Evolutionary conservation across 37 sponge, comb jelly and placozoan genomes (phyloP).

Genomic region (Mnemiopsis leidyi): DNA sequence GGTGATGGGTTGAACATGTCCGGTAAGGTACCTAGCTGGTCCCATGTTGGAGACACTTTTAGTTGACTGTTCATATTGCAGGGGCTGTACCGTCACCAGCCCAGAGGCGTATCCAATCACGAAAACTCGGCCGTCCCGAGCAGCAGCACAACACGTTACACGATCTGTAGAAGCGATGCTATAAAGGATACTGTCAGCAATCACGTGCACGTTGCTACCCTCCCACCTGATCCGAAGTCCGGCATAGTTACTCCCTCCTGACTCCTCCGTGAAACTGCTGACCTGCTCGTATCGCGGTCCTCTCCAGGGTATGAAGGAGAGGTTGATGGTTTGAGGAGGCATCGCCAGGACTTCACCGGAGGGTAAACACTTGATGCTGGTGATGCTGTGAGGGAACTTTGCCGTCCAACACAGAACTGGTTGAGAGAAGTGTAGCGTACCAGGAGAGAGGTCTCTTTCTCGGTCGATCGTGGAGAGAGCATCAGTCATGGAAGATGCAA

Average conservation of each 20-base stretch:
- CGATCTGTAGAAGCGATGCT: background rate
- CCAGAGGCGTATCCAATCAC: constrained; percentile 22
- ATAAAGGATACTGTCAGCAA: background rate
- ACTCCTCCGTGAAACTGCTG: constrained; percentile 3
- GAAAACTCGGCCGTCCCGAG: constrained; percentile 11
- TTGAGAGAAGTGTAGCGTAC: constrained; percentile 51
- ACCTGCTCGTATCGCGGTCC: constrained; percentile 33
- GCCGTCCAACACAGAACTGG: constrained; percentile 59
- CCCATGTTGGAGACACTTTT: constrained; percentile 35
- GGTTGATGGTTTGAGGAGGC: constrained; percentile 2
- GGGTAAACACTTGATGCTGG: constrained; percentile 9
- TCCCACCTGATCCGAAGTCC: constrained; percentile 1
- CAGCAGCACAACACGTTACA: constrained; percentile 2
- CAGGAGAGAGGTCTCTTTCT: constrained; percentile 19
- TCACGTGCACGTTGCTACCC: constrained; percentile 20
- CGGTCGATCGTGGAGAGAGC: constrained; percentile 18
- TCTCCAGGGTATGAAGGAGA: constrained; percentile 25
- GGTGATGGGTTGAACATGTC: constrained; percentile 21
- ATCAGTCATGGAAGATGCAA: constrained; percentile 36
- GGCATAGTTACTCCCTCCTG: constrained; percentile 7
- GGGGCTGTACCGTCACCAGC: background rate
- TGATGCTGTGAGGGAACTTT: constrained; percentile 42
- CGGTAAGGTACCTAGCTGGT: constrained; percentile 1
- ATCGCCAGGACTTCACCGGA: constrained; percentile 40
- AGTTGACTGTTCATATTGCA: constrained; percentile 13